These are phyloP conservation scores for Venturia canescens DNA, from an alignment of 1,140 invertebrate genomes.

Conservation along the genomic window DNA sequence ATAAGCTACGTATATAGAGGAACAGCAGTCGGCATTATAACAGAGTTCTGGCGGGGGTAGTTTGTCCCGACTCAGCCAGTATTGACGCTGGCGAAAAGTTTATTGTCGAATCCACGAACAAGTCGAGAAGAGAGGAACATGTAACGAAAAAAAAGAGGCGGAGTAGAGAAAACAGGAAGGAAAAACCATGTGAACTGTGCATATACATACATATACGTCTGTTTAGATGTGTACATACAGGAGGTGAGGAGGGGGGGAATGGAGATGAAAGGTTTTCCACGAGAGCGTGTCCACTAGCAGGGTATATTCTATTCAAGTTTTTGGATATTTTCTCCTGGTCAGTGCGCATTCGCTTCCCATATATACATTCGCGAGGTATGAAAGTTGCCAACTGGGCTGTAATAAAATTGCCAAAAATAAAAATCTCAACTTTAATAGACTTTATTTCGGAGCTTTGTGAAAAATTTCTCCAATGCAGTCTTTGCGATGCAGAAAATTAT, in stretches of 20 bases:
- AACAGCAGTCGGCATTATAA: conserved; percentile 16
- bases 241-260: background rate
- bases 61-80: background rate
- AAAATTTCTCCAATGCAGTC: too few species aligned
- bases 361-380: background rate
- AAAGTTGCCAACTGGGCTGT: background rate
- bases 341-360: background rate
- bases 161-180: conserved; percentile 26
- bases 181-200: background rate
- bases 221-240: background rate
- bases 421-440: too few species aligned
- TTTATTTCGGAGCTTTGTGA: too few species aligned
- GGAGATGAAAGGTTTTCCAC: conserved; percentile 1
- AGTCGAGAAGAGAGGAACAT: conserved; percentile 6
- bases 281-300: background rate
- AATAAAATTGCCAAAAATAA: too few species aligned
- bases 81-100: conserved; percentile 21
- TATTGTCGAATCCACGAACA: conserved; percentile 25
- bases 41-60: background rate
- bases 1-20: background rate
- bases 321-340: background rate
- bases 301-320: conserved; percentile 6
- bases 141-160: background rate
- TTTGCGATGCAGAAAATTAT: too few species aligned
- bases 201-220: background rate